phyloP scores from a whole-genome alignment of 2,797 vertebrate genomes.

The Melanotaenia boesemani region DNA sequence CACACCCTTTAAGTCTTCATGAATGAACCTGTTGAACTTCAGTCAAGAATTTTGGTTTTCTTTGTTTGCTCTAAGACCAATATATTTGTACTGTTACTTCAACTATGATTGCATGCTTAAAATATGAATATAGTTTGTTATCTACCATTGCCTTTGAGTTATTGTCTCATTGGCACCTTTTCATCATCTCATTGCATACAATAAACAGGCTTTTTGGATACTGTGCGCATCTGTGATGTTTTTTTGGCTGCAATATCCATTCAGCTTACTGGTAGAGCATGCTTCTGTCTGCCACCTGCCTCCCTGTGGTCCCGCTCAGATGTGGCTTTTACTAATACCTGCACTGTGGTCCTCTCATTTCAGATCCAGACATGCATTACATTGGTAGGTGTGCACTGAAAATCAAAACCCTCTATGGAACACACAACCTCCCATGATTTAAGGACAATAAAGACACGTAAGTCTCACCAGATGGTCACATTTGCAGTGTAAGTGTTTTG shows the following conservation, averaged over 20 bases:
- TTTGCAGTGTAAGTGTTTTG: slow-evolving; percentile 27
- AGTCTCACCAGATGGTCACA: slow-evolving; percentile 59
- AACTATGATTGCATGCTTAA: slow-evolving; percentile 12
- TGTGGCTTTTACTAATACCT: slow-evolving; percentile 74
- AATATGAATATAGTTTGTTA: not conserved
- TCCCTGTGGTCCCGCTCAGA: slow-evolving; percentile 63
- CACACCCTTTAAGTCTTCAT: slow-evolving; percentile 67
- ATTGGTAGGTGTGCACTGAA: slow-evolving; percentile 49
- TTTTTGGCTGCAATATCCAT: slow-evolving; percentile 47
- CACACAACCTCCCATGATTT: slow-evolving; percentile 47
- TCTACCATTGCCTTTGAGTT: slow-evolving; percentile 5
- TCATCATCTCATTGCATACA: slow-evolving; percentile 30
- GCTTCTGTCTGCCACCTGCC: slow-evolving; percentile 70
- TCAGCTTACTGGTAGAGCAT: slow-evolving; percentile 47
- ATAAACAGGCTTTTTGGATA: slow-evolving; percentile 41
- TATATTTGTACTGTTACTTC: slow-evolving; percentile 41
- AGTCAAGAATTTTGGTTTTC: slow-evolving; percentile 56
- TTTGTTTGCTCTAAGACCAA: slow-evolving; percentile 40
- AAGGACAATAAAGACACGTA: slow-evolving; percentile 37
- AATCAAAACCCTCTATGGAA: slow-evolving; percentile 70
- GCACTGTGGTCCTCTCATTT: slow-evolving; percentile 50
- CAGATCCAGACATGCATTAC: slow-evolving; percentile 57
- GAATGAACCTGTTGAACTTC: slow-evolving; percentile 70
- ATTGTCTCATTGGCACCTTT: slow-evolving; percentile 19
- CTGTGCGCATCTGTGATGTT: slow-evolving; percentile 56